Percentiles rank a stretch among this genome's conserved stretches.
Evolutionary conservation across 2,113 vertebrate genomes (phyloP).

Genomic region (Zosterops hypoxanthus): DNA sequence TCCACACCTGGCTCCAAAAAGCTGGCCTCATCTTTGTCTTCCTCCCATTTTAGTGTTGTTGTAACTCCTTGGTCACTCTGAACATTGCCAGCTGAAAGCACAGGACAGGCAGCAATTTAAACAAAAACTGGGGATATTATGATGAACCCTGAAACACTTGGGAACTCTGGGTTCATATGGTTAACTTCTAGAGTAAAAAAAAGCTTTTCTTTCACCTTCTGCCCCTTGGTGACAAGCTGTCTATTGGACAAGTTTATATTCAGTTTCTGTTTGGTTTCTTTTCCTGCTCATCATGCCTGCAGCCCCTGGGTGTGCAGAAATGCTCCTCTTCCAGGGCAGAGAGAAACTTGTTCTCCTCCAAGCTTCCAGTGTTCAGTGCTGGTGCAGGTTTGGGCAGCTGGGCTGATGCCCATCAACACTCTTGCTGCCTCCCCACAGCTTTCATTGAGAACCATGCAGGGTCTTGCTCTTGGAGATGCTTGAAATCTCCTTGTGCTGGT

Average conservation of each 20-base stretch:
- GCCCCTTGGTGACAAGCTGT: background rate
- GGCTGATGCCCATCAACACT: background rate
- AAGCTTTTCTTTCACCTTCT: background rate
- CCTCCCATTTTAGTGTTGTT: background rate
- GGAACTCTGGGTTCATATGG: background rate
- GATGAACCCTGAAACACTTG: background rate
- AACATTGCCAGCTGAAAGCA: background rate
- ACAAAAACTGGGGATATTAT: background rate
- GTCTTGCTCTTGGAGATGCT: fast-evolving
- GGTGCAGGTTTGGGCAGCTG: too few relatives aligned
- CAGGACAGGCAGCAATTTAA: background rate
- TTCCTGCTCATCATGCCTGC: background rate
- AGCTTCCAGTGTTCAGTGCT: background rate
- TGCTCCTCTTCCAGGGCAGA: background rate
- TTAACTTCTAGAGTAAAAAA: background rate
- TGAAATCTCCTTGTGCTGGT: background rate
- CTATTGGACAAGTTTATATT: background rate
- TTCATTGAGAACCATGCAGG: fast-evolving
- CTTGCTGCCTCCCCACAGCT: background rate
- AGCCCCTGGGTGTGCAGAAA: background rate
- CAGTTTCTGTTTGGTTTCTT: background rate
- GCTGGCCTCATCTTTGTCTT: background rate
- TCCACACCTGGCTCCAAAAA: background rate
- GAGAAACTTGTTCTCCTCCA: background rate
- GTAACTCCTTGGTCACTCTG: background rate